A percentile compares a stretch with the other conserved stretches of the same genome.
These are phyloP conservation scores for Spheniscus humboldti DNA, from an alignment of 2,797 vertebrate species.

Conservation along the genomic window DNA sequence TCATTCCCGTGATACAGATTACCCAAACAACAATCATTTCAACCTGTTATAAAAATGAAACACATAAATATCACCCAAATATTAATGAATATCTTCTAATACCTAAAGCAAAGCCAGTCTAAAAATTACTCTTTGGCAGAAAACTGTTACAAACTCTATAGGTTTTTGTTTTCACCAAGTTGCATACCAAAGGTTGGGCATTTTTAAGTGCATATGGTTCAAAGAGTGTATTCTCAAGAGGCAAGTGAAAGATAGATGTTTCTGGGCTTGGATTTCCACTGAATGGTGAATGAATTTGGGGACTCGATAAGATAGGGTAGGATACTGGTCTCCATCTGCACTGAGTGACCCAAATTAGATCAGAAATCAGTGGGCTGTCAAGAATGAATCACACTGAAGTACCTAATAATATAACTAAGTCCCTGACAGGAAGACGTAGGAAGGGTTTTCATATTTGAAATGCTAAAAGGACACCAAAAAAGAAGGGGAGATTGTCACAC, in stretches of 20 bases:
- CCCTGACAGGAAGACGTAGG: background rate
- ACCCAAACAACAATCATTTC: background rate
- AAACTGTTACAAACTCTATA: background rate
- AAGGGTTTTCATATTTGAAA: background rate
- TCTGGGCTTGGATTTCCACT: background rate
- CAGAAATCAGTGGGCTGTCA: conserved; percentile 13
- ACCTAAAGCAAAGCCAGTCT: background rate
- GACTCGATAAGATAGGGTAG: background rate
- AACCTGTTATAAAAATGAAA: background rate
- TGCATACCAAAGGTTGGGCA: background rate
- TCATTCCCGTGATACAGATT: background rate
- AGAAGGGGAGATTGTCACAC: fast-evolving
- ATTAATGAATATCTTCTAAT: background rate
- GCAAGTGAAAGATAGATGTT: background rate
- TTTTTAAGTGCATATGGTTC: background rate
- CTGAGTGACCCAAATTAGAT: conserved; percentile 20
- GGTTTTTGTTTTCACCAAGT: background rate
- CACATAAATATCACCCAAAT: background rate
- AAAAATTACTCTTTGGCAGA: background rate
- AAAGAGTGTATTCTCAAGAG: background rate
- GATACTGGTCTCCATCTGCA: background rate
- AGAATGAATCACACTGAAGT: background rate
- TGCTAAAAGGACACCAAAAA: background rate
- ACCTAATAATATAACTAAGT: background rate
- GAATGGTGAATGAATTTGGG: background rate